Conservation (phyloP, 2,797 vertebrate species). For the Esox lucius region DNA sequence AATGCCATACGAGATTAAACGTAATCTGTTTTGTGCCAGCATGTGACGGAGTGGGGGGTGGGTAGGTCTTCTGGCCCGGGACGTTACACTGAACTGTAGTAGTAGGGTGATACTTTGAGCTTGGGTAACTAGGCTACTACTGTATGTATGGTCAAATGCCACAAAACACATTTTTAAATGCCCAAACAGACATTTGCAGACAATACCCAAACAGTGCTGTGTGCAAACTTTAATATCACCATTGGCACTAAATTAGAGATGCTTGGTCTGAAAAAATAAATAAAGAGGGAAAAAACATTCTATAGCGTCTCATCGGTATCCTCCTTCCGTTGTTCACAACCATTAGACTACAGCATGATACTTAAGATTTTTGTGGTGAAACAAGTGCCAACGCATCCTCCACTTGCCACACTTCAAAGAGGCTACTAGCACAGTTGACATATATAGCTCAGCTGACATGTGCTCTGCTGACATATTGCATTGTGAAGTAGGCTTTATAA, state of each 20-base stretch:
- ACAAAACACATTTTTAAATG: background rate
- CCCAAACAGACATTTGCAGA: background rate
- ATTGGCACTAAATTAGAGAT: background rate
- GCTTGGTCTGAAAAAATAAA: background rate
- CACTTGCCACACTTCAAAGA: conserved; percentile 23
- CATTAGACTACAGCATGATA: background rate
- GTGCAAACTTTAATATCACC: background rate
- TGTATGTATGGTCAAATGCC: background rate
- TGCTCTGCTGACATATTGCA: background rate
- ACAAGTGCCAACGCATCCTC: conserved; percentile 46
- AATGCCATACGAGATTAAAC: conserved; percentile 63
- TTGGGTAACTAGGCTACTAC: background rate
- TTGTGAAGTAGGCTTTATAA: background rate
- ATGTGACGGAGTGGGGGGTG: conserved; percentile 22
- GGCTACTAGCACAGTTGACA: background rate
- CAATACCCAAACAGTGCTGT: background rate
- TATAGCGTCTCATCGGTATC: background rate
- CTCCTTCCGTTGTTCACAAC: background rate
- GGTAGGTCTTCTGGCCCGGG: conserved; percentile 31
- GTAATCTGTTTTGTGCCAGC: conserved; percentile 34
- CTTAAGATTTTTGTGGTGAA: conserved; percentile 18
- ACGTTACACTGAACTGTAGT: conserved; percentile 19
- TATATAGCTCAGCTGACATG: no score
- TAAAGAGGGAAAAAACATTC: background rate
- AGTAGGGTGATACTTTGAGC: background rate